Evolutionary conservation across 1,140 invertebrate genomes (phyloP), one percentile per base, ranked within the genome.

Genomic region (Lanistes nyassanus): DNA sequence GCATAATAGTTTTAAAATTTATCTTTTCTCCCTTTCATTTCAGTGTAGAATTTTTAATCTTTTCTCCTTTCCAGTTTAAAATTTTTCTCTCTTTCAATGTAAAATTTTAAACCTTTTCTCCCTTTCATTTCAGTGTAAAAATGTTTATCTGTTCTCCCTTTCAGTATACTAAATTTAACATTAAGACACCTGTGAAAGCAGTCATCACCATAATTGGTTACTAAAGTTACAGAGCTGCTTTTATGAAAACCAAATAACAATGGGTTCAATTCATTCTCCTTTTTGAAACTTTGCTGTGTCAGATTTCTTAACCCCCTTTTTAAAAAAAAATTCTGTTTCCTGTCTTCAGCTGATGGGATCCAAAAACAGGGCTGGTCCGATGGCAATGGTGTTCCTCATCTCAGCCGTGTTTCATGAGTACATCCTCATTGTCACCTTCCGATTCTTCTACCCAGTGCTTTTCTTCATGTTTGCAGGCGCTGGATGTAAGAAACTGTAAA

Each of bases 371-470:
- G 88, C 2, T 92, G 68, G 88, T 1, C 85, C 91, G 7, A 91
- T 91, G 86, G 87, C 89, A 0, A 86, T 88, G 47, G 92, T 92
- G 9, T 93, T 93, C 75, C 81, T 92, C 34, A 83, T 93, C 16
- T 93, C 92, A 16, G 93, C 95, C 0, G 76, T 94, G 0, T 92
- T 96, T 69, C 96, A 97, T 85, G 97, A 98, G 87, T 95, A 96
- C 85, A 92, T 97, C 67, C 81, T 98, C 0, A 91, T 92, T 1
- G 91, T 95, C 31, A 91, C 93, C 0, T 93, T 97, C 60, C 91
- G 93, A 29, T 94, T 96, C 85, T 97, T 97, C 87, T 97, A 95
- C 82, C 97, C 97, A 0, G 92, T 96, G 0, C 90, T 98, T 78
- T 91, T 97, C 69, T 76, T 95, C 36, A 84, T 90, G 80, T 91